Evolutionary conservation across 2,888 invertebrate genomes (phyloP).

Genomic region (Clanis bilineata): DNA sequence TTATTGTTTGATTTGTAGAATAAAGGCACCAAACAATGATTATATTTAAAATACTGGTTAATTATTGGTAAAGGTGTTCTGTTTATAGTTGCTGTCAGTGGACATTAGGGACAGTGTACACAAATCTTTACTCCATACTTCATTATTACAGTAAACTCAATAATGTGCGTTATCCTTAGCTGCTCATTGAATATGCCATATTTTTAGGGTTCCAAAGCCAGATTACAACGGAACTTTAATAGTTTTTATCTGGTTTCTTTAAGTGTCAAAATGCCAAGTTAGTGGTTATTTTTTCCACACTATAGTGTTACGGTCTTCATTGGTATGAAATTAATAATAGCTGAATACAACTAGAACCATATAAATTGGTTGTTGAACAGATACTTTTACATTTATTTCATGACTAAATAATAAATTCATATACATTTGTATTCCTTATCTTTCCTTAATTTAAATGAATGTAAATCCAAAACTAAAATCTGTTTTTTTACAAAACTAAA

Average conservation of each 20-base stretch:
- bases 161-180: too few species aligned
- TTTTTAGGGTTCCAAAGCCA: too few species aligned
- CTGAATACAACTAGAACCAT: too few species aligned
- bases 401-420: not conserved
- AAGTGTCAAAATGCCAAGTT: too few species aligned
- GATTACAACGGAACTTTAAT: too few species aligned
- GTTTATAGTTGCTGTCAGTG: not conserved
- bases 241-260: too few species aligned
- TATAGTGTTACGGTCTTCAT: too few species aligned
- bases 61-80: not conserved
- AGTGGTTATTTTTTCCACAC: too few species aligned
- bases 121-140: not conserved
- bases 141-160: not conserved
- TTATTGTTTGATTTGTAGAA: not conserved
- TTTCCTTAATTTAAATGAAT: not conserved
- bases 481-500: not conserved
- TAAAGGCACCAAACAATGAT: not conserved
- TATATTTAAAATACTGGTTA: not conserved
- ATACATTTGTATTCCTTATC: not conserved
- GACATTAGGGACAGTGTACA: not conserved
- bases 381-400: not conserved
- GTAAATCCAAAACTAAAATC: not conserved
- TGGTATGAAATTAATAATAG: too few species aligned
- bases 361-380: too few species aligned
- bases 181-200: too few species aligned